Conservation (phyloP, 2,888 invertebrate genomes). For the Archaeoteleia sp. region DNA sequence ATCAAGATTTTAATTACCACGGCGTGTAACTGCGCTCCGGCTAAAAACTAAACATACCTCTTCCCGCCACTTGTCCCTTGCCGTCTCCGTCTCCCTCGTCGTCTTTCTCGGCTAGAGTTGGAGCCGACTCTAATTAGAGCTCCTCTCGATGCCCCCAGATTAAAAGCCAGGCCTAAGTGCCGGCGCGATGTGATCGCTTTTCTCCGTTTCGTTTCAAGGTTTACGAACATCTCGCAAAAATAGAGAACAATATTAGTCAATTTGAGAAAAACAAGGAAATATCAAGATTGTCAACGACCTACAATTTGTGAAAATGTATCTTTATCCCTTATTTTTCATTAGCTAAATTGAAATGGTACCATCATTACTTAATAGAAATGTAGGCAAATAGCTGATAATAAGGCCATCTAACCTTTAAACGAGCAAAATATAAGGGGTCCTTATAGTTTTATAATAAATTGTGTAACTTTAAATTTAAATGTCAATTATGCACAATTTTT, state of each 20-base stretch:
- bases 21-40: slow-evolving; percentile 66
- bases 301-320: too few relatives aligned
- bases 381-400: too few relatives aligned
- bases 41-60: slow-evolving; percentile 70
- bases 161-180: slow-evolving; percentile 65
- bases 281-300: background rate
- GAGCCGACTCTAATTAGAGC: slow-evolving; percentile 70
- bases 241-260: slow-evolving; percentile 35
- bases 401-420: too few relatives aligned
- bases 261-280: background rate
- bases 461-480: too few relatives aligned
- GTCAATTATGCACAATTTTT: too few relatives aligned
- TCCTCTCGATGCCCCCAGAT: slow-evolving; percentile 68
- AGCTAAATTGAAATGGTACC: too few relatives aligned
- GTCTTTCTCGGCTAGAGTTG: slow-evolving; percentile 58
- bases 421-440: too few relatives aligned
- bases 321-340: too few relatives aligned
- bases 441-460: too few relatives aligned
- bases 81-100: slow-evolving; percentile 31
- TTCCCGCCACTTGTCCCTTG: slow-evolving; percentile 61
- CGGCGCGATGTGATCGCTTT: slow-evolving; percentile 59
- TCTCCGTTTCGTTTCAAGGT: slow-evolving; percentile 58
- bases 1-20: slow-evolving; percentile 74
- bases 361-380: too few relatives aligned
- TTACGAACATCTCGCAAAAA: slow-evolving; percentile 62